Base-by-base conservation (phyloP, 2,113 vertebrate species). In the Halcyon malimbica region DNA sequence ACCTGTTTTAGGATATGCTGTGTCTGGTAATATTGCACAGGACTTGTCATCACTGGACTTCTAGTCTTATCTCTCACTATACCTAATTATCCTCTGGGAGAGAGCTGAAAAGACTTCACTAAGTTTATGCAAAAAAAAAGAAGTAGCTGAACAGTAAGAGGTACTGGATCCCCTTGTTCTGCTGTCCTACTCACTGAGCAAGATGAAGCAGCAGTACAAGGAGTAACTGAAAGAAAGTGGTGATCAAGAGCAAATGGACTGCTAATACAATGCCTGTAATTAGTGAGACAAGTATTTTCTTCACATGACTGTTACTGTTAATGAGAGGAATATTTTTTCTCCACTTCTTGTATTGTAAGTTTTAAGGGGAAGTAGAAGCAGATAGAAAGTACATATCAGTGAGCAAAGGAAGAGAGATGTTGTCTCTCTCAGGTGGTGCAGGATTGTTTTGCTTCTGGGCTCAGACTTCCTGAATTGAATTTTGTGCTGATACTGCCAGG, bases 191-290 rank as follows among this genome's bases (percentile, higher is more conserved):
- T 71, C 57, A 11, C 11, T 60, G 46, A 68, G 57, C 56, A 75
- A 74, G 73, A 81, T 44, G 83, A 71, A 64, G 37, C 64, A 64
- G 68, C 23, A 70, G 48, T 33, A 62, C 29, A 82, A 91, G 80
- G 77, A 93, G 37, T 33, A 76, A 76, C 68, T 82, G 44, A 50
- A 78, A 50, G 79, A 79, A 93, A 92, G 56, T 46, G 74, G 79
- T 87, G 96, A 96, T 94, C 69, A 65, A 90, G 94, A 89, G 92
- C 83, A 82, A 94, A 89, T 76, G 80, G 86, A 41, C 83, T 84
- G 77, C 0, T 0, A 94, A 82, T 57, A 89, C 92, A 95, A 93
- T 96, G 70, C 44, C 64, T 3, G 1, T 97, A 96, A 96, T 96
- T 93, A 96, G 76, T 14, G 63, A 90, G 90, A 82, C 31, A 59